phyloP scores from a whole-genome alignment of 2,797 vertebrate species.

The Melanotaenia nigrans region DNA sequence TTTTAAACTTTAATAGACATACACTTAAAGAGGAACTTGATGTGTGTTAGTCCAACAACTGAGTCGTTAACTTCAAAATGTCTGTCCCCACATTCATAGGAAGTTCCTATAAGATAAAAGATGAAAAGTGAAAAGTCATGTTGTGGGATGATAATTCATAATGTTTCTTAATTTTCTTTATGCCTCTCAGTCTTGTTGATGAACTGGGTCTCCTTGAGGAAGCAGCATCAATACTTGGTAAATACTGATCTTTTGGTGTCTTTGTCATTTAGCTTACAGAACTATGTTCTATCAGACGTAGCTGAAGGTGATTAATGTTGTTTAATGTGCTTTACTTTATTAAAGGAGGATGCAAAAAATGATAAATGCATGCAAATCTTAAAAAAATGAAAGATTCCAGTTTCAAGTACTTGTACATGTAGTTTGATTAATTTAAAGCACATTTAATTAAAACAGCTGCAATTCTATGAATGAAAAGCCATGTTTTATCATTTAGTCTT shows the following conservation, averaged over 20 bases:
- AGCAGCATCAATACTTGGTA: slow-evolving; percentile 85
- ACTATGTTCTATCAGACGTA: neutral
- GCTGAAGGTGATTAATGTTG: neutral
- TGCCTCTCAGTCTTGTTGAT: slow-evolving; percentile 68
- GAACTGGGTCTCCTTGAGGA: slow-evolving; percentile 83
- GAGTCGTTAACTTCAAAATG: no score
- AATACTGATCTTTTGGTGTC: neutral
- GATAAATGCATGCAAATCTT: neutral
- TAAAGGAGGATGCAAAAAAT: neutral
- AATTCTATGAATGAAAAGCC: no score
- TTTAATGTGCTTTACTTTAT: neutral
- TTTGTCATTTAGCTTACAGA: neutral
- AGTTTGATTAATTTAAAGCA: no score
- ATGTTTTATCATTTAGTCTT: no score
- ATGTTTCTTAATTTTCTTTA: neutral
- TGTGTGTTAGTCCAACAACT: no score
- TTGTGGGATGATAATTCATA: neutral
- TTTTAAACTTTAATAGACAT: no score
- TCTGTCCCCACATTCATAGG: no score
- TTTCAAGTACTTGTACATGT: no score
- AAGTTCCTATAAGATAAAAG: no score
- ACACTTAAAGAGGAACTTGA: no score
- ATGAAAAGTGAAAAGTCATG: no score
- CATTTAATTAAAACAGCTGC: no score
- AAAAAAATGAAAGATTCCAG: neutral